Conservation (phyloP, 2,797 vertebrate species). For the Champsocephalus gunnari region DNA sequence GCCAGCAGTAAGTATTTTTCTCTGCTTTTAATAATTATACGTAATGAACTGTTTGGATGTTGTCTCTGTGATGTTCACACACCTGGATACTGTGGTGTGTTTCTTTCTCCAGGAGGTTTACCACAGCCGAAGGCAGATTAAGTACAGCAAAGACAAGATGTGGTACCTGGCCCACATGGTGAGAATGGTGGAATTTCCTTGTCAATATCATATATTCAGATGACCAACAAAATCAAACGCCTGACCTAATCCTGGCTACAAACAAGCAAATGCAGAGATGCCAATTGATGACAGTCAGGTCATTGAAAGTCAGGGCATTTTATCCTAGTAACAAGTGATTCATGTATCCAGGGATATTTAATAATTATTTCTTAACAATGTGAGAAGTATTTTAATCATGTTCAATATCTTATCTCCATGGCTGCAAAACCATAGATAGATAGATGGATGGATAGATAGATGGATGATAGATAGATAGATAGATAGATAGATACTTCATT, state of each 20-base stretch:
- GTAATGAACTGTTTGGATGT: background rate
- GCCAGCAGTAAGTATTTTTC: conserved; percentile 88
- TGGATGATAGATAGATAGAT: too few species aligned
- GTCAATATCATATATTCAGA: background rate
- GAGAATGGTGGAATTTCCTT: conserved; percentile 58
- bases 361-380: rapidly evolving
- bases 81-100: background rate
- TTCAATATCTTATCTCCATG: background rate
- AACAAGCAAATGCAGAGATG: too few species aligned
- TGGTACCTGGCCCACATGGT: conserved; percentile 99
- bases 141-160: conserved; percentile 99
- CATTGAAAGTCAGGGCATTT: background rate
- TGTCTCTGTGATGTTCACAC: background rate
- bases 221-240: background rate
- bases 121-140: conserved; percentile 94
- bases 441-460: too few species aligned
- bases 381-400: background rate
- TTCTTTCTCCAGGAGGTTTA: conserved; percentile 87
- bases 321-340: rapidly evolving
- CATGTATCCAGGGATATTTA: background rate
- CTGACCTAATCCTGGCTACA: background rate
- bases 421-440: too few species aligned
- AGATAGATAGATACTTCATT: too few species aligned
- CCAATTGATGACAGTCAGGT: background rate
- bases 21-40: too few species aligned